Base-by-base conservation (phyloP, 2,113 vertebrate species). In the Bufo gargarizans region DNA sequence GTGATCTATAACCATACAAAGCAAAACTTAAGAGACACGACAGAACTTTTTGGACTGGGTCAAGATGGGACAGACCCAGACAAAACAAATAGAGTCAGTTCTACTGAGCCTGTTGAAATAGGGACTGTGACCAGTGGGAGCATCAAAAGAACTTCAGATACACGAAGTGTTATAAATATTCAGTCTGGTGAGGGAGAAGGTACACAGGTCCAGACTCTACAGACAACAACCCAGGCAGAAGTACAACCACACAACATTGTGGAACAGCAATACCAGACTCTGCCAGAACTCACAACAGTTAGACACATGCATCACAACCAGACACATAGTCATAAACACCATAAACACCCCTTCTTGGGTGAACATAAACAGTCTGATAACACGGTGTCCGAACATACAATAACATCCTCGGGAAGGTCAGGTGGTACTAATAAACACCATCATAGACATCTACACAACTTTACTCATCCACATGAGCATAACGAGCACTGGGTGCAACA, bases 401-500 rank as follows among this genome's bases (percentile, higher is more conserved):
- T 7, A 20, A 74, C 50, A 58, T 33, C 50, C 10, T n/a, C 50
- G 13, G 82, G 6, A 50, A 71, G n/a, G 43, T 16, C 33, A 50
- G 43, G 49, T 50, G 50, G 47, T 53, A 45, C 72, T 76, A 49
- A 49, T 50, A 84, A 20, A 71, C 82, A 84, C 20, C 63, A 84
- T 71, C 43, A 12, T 49, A 84, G n/a, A 43, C 63, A 84, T 55
- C 3, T 55, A 69, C 82, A 84, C 65, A 84, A 84, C 82, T 53
- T 8, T 6, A 69, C 82, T 9, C 82, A 84, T 53, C 6, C 49
- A 33, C 82, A 69, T 55, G 50, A 69, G 13, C 63, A 84, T 55
- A 67, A 84, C 17, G n/a, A 69, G 13, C 82, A 84, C 49, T 67
- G 13, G 47, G 6, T 69, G 8, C 47, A 69, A 16, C 82, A 84